Evolutionary conservation across 1,140 invertebrate species (phyloP).

Genomic region (Apis florea): DNA sequence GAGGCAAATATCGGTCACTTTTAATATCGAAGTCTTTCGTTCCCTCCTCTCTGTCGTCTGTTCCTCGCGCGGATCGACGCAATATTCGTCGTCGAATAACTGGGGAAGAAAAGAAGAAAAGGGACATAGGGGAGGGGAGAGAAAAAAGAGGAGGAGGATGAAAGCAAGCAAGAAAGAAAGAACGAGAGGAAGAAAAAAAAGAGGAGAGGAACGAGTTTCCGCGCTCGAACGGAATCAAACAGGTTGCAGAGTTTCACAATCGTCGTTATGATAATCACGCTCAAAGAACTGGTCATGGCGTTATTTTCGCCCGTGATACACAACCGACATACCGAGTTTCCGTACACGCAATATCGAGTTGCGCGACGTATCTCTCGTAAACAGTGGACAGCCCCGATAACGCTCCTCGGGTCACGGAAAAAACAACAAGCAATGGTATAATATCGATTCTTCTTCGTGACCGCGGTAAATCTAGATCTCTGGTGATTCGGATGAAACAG

Average conservation of each 20-base stretch:
- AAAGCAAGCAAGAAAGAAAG: too few species aligned
- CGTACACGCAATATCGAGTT: neutral
- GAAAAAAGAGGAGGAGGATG: neutral
- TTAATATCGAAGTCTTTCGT: slow-evolving; percentile 8
- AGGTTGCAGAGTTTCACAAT: slow-evolving; percentile 30
- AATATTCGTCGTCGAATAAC: neutral
- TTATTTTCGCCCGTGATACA: slow-evolving; percentile 6
- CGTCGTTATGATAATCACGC: slow-evolving; percentile 42
- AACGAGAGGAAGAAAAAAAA: too few species aligned
- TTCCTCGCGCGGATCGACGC: neutral
- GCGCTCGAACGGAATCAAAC: slow-evolving; percentile 28
- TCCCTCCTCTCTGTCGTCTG: neutral
- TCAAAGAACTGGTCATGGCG: slow-evolving; percentile 2
- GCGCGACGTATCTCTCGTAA: neutral
- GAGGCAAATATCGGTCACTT: slow-evolving; percentile 15
- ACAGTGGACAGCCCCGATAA: neutral
- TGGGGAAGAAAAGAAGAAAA: neutral
- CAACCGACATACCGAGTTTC: too few species aligned
- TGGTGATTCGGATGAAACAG: neutral
- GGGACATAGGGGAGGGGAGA: neutral
- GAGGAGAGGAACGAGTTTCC: neutral
- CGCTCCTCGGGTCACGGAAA: neutral
- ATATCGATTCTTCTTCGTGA: slow-evolving; percentile 1
- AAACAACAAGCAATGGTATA: neutral
- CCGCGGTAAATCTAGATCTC: neutral